Base-by-base conservation (phyloP, 2,888 invertebrate genomes). In the Tetragonisca angustula region DNA sequence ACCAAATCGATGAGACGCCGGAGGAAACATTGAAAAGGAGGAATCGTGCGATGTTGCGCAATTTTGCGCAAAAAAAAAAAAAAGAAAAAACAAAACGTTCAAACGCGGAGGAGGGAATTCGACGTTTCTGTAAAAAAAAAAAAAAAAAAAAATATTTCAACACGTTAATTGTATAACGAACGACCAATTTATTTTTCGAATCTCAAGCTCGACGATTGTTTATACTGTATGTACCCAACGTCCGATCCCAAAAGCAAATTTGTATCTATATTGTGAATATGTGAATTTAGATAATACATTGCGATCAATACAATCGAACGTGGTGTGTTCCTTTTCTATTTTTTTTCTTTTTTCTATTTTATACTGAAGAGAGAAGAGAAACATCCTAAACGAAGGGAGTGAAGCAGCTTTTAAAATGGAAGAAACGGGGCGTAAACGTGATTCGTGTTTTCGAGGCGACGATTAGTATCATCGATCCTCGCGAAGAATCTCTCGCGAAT, bases 221-320 rank as follows among this genome's bases (percentile, higher is more conserved):
- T 83, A 88, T 88, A 90, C 75, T 79, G 71, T 90, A 90, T 74
- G 73, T 76, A 86, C 19, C 19, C 67, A 27, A 71, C 27, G 54
- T 24, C 67, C 9, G 74, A 72, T 78, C 70, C 68, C 36, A 76
- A 86, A 83, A 67, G 17, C 43, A 65, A 70, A 78, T 84, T 85
- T 92, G 92, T 92, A 92, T 88, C 87, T 92, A 92, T 92, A 92
- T 76, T 92, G 92, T 92, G 91, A 92, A 92, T 92, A 92, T 86
- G 87, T 90, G 80, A 84, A 89, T 82, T 88, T 92, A 91, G 86
- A 87, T 90, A 89, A 85, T 89, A 87, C 85, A 90, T 89, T 88
- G 84, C 89, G 88, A 90, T 87, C 88, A 85, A 81, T 88, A 87
- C 68, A 74, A 85, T 82, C 54, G 36, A 79, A 19, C 65, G 67